Evolutionary conservation across 2,797 vertebrate species (phyloP), one percentile per base, ranked within the genome.

Genomic region (Fringilla coelebs): DNA sequence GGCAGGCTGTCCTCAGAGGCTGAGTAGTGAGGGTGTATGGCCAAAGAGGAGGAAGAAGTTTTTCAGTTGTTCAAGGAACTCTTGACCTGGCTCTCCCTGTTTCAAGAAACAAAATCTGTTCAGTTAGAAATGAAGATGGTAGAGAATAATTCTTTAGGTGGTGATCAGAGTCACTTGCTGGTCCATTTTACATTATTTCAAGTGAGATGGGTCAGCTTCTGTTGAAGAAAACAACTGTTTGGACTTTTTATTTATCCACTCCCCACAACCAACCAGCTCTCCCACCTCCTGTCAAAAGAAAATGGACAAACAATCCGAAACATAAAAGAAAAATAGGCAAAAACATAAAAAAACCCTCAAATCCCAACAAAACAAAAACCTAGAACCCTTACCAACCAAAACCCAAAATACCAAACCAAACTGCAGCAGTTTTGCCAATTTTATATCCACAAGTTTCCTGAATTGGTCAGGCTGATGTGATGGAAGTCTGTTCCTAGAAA

Each of bases 311-410:
- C 24, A n/a, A 31, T 17, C 20, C 6, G 54, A 54, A 68, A 40
- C 13, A 46, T 54, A n/a, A 29, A 52, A 68, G n/a, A n/a, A 29
- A 52, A 76, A 29, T 31, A 40, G 28, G 10, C 5, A 52, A 61
- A n/a, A 58, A 2, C 10, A 8, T 43, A 49, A n/a, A 24, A 31
- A 14, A 1, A 9, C 17, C 0, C 3, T 21, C 4, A 81, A 41
- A 20, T 20, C 13, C 38, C 32, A 61, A 20, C 6, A 26, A 71
- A 77, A 43, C 16, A 67, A 52, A 52, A 52, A 0, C 22, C 16
- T 10, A 5, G 51, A 49, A 31, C 1, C 3, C 32, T 17, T 38
- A 45, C 10, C 18, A 38, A 45, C 3, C 2, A 29, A 43, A 43
- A 38, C 4, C 20, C 11, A 17, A 31, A 40, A 40, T 52, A 10